Evolutionary conservation across 2,888 invertebrate species (phyloP).

Genomic region (Troides helena): DNA sequence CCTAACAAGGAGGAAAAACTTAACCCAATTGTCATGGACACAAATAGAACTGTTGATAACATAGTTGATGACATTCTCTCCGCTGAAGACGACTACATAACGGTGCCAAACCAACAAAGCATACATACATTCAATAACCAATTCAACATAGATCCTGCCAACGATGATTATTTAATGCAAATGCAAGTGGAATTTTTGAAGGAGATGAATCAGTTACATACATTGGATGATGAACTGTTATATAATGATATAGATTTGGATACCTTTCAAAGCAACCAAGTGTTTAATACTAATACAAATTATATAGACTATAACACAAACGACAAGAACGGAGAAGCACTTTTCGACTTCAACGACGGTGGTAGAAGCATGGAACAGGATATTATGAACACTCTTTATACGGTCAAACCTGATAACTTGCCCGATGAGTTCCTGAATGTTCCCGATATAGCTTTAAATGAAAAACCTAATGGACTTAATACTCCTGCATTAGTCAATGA

Average conservation of each 20-base stretch:
- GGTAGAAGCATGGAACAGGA: conserved; percentile 63
- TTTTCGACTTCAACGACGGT: conserved; percentile 60
- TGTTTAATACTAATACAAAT: conserved; percentile 54
- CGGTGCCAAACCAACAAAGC: conserved; percentile 56
- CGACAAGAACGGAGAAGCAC: conserved; percentile 55
- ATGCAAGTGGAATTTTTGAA: conserved; percentile 70
- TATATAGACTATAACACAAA: conserved; percentile 53
- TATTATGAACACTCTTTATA: conserved; percentile 62
- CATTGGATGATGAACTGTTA: conserved; percentile 66
- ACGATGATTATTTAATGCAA: conserved; percentile 61
- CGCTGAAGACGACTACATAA: conserved; percentile 70
- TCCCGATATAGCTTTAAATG: conserved; percentile 41
- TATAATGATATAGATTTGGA: conserved; percentile 73
- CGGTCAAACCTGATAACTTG: conserved; percentile 54
- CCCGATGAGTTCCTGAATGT: conserved; percentile 62
- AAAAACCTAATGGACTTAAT: conserved; percentile 44
- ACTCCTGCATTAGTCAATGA: conserved; percentile 59
- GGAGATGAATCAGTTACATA: conserved; percentile 70
- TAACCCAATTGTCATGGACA: conserved; percentile 39
- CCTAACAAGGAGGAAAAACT: conserved; percentile 43
- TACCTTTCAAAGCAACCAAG: conserved; percentile 60
- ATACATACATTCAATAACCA: conserved; percentile 39
- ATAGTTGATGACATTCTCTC: conserved; percentile 72
- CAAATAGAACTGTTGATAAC: conserved; percentile 60
- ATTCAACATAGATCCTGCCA: conserved; percentile 46